Evolutionary conservation across 2,888 invertebrate species (phyloP).

Genomic region (Thalpophila matura): DNA sequence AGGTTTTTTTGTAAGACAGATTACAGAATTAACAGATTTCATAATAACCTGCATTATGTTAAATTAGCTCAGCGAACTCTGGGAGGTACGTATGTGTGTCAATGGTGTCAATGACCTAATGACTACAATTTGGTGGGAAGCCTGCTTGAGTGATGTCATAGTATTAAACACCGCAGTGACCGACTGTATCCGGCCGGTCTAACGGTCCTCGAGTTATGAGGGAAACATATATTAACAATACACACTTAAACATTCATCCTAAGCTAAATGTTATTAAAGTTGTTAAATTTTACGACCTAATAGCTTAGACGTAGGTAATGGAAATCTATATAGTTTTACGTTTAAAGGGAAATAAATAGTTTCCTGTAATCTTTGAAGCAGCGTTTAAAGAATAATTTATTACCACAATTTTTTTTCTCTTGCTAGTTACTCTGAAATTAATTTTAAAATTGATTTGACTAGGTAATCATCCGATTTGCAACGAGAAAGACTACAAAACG

Average conservation of each 20-base stretch:
- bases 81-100: slow-evolving; percentile 69
- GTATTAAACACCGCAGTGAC: slow-evolving; percentile 64
- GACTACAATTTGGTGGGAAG: slow-evolving; percentile 71
- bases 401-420: too few relatives aligned
- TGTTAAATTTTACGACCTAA: slow-evolving; percentile 39
- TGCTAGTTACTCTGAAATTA: too few relatives aligned
- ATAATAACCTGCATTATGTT: slow-evolving; percentile 56
- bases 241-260: slow-evolving; percentile 48
- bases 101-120: slow-evolving; percentile 76
- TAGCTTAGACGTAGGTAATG: slow-evolving; percentile 24
- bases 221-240: slow-evolving; percentile 61
- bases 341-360: slow-evolving; percentile 16
- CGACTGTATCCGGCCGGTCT: slow-evolving; percentile 68
- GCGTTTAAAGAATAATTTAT: background rate
- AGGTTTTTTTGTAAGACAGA: slow-evolving; percentile 6
- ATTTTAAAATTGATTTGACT: slow-evolving; percentile 7
- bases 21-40: slow-evolving; percentile 13
- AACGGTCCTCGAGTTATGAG: slow-evolving; percentile 56
- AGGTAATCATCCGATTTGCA: slow-evolving; percentile 4
- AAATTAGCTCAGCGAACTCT: slow-evolving; percentile 66
- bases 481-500: slow-evolving; percentile 21
- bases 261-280: slow-evolving; percentile 40
- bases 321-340: slow-evolving; percentile 16
- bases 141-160: slow-evolving; percentile 70
- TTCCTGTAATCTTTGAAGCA: slow-evolving; percentile 5